These are phyloP conservation scores for Garra rufa DNA, from an alignment of 2,113 vertebrate genomes.

Conservation along the genomic window DNA sequence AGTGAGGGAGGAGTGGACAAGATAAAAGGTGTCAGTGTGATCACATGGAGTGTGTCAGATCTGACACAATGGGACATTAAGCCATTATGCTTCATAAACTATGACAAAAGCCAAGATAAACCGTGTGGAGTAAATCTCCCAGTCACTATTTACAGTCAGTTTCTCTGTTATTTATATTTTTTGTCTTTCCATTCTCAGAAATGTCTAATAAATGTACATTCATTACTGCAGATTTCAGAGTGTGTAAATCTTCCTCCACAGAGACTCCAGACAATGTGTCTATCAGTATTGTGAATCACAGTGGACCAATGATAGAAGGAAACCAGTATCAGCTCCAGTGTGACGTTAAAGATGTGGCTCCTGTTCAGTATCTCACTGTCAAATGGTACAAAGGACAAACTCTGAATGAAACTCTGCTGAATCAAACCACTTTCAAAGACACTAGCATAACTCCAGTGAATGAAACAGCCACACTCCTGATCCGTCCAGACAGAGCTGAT, in stretches of 20 bases:
- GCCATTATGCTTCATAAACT: conserved; percentile 51
- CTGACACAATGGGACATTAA: conserved; percentile 59
- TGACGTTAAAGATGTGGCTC: conserved; percentile 64
- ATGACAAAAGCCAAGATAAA: background rate
- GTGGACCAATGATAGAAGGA: conserved; percentile 50
- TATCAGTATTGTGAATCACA: conserved; percentile 28
- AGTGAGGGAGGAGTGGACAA: accelerated
- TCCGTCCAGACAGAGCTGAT: conserved; percentile 46
- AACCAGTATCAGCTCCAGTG: conserved; percentile 69
- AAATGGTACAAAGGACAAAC: conserved; percentile 63
- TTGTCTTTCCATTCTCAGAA: background rate
- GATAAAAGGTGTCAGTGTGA: accelerated
- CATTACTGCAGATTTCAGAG: background rate
- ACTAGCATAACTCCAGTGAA: background rate
- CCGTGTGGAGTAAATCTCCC: background rate
- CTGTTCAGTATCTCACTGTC: conserved; percentile 61
- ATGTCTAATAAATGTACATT: background rate
- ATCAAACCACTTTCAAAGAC: background rate
- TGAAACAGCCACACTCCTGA: background rate
- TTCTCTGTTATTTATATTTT: background rate
- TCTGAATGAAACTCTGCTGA: too few relatives aligned
- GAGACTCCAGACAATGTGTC: conserved; percentile 69
- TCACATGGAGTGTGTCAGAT: conserved; percentile 46
- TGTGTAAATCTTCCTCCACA: conserved; percentile 45
- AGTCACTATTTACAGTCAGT: conserved; percentile 74